phyloP scores from a whole-genome alignment of 1,140 invertebrate genomes.

The Pseudomyrmex flavicornis region DNA sequence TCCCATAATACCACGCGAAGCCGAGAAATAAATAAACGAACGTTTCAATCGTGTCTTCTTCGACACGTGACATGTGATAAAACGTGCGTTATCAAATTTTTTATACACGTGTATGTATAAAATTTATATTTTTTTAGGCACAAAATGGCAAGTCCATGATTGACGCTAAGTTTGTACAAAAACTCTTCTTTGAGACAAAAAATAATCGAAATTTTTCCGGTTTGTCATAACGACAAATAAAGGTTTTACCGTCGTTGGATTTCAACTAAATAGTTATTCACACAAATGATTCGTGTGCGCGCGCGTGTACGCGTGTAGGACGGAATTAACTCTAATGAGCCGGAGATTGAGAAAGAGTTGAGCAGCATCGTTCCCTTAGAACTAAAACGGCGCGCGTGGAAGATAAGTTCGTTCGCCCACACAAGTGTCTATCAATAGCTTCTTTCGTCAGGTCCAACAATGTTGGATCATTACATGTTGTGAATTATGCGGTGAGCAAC shows the following conservation, averaged over 20 bases:
- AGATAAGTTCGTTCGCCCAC: constrained; percentile 66
- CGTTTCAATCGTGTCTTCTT: background rate
- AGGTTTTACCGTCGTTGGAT: background rate
- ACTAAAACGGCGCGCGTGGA: constrained; percentile 27
- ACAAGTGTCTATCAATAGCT: constrained; percentile 78
- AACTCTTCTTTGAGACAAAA: background rate
- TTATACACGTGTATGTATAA: background rate
- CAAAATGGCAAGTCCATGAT: background rate
- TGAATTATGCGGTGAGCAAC: constrained; percentile 51
- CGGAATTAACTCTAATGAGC: constrained; percentile 36
- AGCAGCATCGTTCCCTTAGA: background rate
- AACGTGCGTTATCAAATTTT: no score
- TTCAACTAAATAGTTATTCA: background rate
- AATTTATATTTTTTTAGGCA: background rate
- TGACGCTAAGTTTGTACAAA: background rate
- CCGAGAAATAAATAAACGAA: background rate
- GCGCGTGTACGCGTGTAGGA: background rate
- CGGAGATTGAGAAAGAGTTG: constrained; percentile 13
- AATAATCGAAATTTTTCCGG: no score
- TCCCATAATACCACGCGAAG: background rate
- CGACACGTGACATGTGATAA: no score
- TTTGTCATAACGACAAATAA: no score
- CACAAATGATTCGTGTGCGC: background rate
- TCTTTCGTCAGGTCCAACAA: constrained; percentile 79
- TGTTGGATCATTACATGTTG: constrained; percentile 74